Base-by-base conservation (phyloP, 2,113 vertebrate genomes). In the Mungos mungo region DNA sequence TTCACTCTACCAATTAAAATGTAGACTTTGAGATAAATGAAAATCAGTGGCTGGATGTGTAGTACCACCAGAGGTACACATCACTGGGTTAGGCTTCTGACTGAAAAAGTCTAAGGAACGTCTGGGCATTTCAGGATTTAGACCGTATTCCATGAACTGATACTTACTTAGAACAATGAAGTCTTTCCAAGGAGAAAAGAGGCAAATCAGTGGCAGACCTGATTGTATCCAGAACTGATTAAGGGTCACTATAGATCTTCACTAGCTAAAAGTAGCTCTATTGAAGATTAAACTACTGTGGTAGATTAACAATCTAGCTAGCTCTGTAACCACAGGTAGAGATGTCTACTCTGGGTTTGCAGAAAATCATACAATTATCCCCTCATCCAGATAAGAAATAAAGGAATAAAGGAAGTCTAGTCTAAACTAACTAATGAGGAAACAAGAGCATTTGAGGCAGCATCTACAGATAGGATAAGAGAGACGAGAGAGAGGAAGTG, bases 401-500 rank as follows among this genome's bases (percentile, higher is more conserved):
- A 88, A 93, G 27, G 12, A 85, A 83, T 35, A 92, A 88, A 93
- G 25, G 12, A 85, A 86, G 8, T 38, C 1, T 68, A 33, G 7
- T 41, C 3, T 83, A 72, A 92, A 86, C 38, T 1, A 84, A 88
- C 0, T 50, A 84, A 60, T 23, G 12, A 31, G 4, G 35, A 89
- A 81, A 77, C 13, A 23, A 88, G 9, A 19, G 4, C 23, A 65
- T n/a, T 50, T 71, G 60, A 80, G 47, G 66, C 18, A 50, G 33
- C 41, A 1, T 25, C 31, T 84, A 38, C 12, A 76, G 18, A 57
- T 11, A 82, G 10, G 29, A 35, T 71, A 52, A 65, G 14, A 76
- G 21, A n/a, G 4, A n/a, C 8, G 5, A 80, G 18, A 60, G 1
- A 63, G 1, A 60, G 0, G 11, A 2, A 68, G 12, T 3, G 47